These are phyloP conservation scores for Dasypolia templi DNA, from an alignment of 2,888 invertebrate genomes.

Conservation along the genomic window DNA sequence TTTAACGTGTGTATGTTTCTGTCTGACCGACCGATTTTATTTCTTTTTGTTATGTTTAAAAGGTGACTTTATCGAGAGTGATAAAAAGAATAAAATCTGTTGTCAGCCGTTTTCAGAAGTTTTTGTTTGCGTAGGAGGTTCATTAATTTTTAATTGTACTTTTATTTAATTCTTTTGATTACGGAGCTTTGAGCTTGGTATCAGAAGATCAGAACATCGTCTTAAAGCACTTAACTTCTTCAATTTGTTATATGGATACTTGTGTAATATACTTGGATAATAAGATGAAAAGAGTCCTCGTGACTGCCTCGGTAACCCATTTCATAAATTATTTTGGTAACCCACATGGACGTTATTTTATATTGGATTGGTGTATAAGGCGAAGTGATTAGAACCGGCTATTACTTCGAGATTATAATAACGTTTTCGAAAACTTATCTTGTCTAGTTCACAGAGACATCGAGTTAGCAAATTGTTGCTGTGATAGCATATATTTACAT, in stretches of 20 bases:
- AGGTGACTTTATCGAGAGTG: no score
- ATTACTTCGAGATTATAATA: neutral
- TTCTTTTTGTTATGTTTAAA: no score
- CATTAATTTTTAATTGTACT: no score
- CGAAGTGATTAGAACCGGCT: neutral
- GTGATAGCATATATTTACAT: neutral
- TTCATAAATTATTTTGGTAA: constrained; percentile 9
- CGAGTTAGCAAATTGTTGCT: neutral
- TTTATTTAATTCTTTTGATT: neutral
- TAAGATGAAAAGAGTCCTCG: neutral
- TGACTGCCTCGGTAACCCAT: neutral
- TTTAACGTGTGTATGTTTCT: no score
- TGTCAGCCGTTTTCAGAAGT: no score
- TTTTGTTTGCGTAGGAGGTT: no score
- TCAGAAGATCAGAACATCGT: neutral
- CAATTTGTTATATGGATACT: neutral
- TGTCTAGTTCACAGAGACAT: neutral
- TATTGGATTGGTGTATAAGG: neutral
- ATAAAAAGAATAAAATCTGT: no score
- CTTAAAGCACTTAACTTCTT: neutral
- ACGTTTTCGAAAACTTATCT: neutral
- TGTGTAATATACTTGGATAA: neutral
- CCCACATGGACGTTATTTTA: neutral
- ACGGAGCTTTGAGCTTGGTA: neutral
- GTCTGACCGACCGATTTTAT: no score